Conservation (phyloP, 2,888 invertebrate genomes). For the Slavum lentiscoides region DNA sequence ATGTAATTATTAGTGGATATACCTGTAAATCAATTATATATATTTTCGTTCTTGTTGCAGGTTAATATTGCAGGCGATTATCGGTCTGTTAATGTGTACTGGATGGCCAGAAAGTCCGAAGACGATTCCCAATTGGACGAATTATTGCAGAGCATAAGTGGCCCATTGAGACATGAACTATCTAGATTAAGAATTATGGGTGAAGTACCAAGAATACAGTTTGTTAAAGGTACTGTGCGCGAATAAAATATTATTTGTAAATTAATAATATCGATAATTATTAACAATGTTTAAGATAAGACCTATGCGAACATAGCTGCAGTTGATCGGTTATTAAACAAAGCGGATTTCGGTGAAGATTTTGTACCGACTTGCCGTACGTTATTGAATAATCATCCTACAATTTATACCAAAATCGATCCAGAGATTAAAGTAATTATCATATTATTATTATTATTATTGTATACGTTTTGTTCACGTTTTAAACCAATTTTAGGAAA, state of each 20-base stretch:
- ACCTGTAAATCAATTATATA: background rate
- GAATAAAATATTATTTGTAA: background rate
- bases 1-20: background rate
- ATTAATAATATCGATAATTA: background rate
- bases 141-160: slow-evolving; percentile 65
- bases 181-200: slow-evolving; percentile 75
- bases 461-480: background rate
- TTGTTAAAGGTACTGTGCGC: slow-evolving; percentile 67
- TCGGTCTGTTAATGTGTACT: slow-evolving; percentile 71
- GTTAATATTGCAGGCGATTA: slow-evolving; percentile 72
- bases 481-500: slow-evolving; percentile 26
- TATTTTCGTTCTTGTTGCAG: slow-evolving; percentile 58
- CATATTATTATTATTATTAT: background rate
- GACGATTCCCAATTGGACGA: slow-evolving; percentile 55
- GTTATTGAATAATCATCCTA: slow-evolving; percentile 59
- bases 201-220: slow-evolving; percentile 72
- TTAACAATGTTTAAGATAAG: slow-evolving; percentile 63
- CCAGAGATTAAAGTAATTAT: slow-evolving; percentile 29
- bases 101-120: slow-evolving; percentile 62
- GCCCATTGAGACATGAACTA: slow-evolving; percentile 71
- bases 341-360: slow-evolving; percentile 73
- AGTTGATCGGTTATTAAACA: slow-evolving; percentile 66
- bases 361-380: slow-evolving; percentile 63
- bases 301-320: slow-evolving; percentile 64
- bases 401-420: slow-evolving; percentile 55